These are phyloP conservation scores for Pachyseris speciosa DNA, from an alignment of 64 coral and sea anemone species.

Conservation along the genomic window DNA sequence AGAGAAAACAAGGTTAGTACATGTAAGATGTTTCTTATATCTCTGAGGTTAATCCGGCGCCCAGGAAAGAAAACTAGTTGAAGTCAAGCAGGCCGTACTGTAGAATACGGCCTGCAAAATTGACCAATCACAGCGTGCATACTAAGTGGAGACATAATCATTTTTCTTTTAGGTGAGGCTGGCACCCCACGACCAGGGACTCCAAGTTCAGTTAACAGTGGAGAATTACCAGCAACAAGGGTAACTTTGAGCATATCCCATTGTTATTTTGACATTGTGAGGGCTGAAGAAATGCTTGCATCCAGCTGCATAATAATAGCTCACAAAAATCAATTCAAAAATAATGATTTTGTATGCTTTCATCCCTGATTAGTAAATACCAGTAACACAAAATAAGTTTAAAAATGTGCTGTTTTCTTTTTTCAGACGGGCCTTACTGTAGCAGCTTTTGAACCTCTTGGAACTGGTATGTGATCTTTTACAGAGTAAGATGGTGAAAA, in stretches of 20 bases:
- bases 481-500: no score
- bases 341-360: no score
- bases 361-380: no score
- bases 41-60: no score
- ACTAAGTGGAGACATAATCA: background rate
- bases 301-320: no score
- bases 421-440: constrained; percentile 50
- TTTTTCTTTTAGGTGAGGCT: constrained; percentile 32
- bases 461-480: constrained; percentile 30
- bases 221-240: constrained; percentile 65
- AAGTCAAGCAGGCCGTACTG: no score
- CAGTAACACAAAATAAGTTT: background rate
- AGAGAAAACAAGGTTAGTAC: no score
- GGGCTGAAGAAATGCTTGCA: no score
- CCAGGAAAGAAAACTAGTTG: no score
- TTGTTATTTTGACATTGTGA: background rate
- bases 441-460: constrained; percentile 68
- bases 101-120: background rate
- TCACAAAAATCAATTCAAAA: no score
- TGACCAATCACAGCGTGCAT: no score
- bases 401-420: background rate
- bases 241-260: background rate
- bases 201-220: constrained; percentile 73
- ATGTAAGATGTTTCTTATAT: no score
- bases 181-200: constrained; percentile 67